Evolutionary conservation across 2,113 vertebrate genomes (phyloP).

Genomic region (Connochaetes taurinus): DNA sequence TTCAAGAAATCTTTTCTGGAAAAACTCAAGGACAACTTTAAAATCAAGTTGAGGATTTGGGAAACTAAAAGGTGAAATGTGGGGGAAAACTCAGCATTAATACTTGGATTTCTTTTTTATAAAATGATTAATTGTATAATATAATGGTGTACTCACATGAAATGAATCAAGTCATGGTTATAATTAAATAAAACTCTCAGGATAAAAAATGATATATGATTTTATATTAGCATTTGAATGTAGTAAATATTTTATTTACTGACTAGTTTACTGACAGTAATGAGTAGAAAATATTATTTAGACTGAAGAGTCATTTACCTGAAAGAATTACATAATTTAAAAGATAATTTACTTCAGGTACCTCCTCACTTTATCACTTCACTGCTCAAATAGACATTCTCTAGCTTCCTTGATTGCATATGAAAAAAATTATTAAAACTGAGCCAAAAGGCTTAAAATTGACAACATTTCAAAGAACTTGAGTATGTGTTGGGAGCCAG

Average conservation of each 20-base stretch:
- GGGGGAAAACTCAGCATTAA: neutral
- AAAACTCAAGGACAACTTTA: neutral
- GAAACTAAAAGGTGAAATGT: neutral
- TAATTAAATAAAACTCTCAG: neutral
- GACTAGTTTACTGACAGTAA: neutral
- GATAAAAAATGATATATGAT: neutral
- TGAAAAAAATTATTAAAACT: neutral
- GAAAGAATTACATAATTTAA: neutral
- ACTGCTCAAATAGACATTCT: neutral
- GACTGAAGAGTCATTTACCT: neutral
- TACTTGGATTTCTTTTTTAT: neutral
- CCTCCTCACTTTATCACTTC: neutral
- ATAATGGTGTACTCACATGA: neutral
- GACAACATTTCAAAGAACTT: neutral
- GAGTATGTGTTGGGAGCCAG: too few species aligned
- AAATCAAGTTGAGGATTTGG: neutral
- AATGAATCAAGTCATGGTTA: neutral
- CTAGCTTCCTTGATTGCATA: neutral
- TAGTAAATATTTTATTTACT: neutral
- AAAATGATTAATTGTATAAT: neutral
- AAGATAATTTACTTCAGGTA: neutral
- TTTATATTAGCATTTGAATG: neutral
- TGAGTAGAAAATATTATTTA: neutral
- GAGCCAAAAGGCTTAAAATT: neutral
- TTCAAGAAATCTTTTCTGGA: neutral